These are phyloP conservation scores for Perizoma flavofasciatum DNA, from an alignment of 2,888 invertebrate genomes.

Conservation along the genomic window DNA sequence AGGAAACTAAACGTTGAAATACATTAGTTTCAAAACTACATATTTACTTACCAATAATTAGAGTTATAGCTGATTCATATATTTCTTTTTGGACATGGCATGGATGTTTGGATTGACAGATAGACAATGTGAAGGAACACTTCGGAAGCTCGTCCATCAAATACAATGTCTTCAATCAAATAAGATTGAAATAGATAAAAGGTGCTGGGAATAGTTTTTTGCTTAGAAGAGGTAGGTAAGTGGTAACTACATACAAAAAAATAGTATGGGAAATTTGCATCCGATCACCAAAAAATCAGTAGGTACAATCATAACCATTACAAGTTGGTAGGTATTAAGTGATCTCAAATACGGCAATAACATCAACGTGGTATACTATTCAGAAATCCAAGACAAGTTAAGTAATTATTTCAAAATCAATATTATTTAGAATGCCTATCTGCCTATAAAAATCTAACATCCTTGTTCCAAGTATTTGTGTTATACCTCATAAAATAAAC, in stretches of 20 bases:
- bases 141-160: slow-evolving; percentile 77
- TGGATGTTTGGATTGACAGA: slow-evolving; percentile 55
- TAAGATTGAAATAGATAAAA: slow-evolving; percentile 61
- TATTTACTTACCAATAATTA: too few species aligned
- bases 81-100: not conserved
- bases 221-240: not conserved
- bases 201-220: slow-evolving; percentile 27
- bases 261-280: too few species aligned
- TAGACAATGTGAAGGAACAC: slow-evolving; percentile 51
- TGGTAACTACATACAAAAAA: too few species aligned
- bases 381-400: too few species aligned
- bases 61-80: not conserved
- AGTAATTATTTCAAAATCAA: not conserved
- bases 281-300: too few species aligned
- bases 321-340: too few species aligned
- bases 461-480: slow-evolving; percentile 21
- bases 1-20: slow-evolving; percentile 13
- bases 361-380: too few species aligned
- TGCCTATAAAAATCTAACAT: slow-evolving; percentile 12
- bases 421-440: not conserved
- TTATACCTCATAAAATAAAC: slow-evolving; percentile 23
- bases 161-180: slow-evolving; percentile 70
- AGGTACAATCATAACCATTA: too few species aligned
- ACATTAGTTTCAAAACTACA: not conserved
- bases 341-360: too few species aligned